phyloP scores from a whole-genome alignment of 2,797 vertebrate genomes.

The Mus minutoides region DNA sequence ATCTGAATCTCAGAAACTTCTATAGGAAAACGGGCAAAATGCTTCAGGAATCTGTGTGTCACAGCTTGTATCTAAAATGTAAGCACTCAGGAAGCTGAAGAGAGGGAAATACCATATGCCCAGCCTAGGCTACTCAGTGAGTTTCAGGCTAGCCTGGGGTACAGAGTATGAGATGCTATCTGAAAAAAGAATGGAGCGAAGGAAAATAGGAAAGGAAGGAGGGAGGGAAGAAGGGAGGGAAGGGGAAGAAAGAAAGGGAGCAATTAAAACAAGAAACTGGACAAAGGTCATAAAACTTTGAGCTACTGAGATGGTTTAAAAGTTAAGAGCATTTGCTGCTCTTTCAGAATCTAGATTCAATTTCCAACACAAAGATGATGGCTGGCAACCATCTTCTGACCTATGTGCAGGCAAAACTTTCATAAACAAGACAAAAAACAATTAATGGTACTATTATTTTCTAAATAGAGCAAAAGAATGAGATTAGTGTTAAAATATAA shows the following conservation, averaged over 20 bases:
- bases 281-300: not conserved
- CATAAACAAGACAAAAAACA: not conserved
- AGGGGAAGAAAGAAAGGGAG: fast-evolving
- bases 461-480: not conserved
- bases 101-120: not conserved
- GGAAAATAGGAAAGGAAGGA: not conserved
- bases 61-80: not conserved
- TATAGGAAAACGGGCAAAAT: not conserved
- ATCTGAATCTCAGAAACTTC: not conserved
- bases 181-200: not conserved
- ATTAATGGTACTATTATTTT: constrained; percentile 9
- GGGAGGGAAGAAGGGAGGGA: not conserved
- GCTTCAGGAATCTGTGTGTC: not conserved
- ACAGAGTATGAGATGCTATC: not conserved
- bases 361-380: not conserved
- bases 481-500: not conserved
- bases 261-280: not conserved
- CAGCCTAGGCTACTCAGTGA: not conserved
- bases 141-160: not conserved
- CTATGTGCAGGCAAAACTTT: not conserved
- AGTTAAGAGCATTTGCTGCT: not conserved
- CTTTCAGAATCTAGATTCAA: not conserved
- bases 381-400: not conserved
- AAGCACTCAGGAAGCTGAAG: not conserved
- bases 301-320: not conserved